Evolutionary conservation across 1,140 invertebrate species (phyloP).

Genomic region (Triops cancriformis): DNA sequence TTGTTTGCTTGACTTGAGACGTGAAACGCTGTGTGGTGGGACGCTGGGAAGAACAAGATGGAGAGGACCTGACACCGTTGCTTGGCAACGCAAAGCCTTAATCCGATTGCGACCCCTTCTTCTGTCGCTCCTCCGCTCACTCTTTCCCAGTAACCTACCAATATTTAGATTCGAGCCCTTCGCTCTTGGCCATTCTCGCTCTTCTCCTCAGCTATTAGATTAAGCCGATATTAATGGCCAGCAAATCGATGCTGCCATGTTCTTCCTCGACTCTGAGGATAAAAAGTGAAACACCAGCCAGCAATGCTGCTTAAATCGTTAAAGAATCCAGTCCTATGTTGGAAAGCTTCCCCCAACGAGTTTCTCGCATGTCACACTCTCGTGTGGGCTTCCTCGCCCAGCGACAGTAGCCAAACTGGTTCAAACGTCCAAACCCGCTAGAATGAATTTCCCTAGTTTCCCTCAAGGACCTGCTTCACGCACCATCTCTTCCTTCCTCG

Average conservation of each 20-base stretch:
- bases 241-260: background rate
- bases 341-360: no score
- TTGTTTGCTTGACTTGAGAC: background rate
- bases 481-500: background rate
- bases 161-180: no score
- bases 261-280: no score
- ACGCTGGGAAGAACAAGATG: background rate
- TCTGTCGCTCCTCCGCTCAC: background rate
- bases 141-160: background rate
- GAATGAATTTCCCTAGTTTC: background rate
- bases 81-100: background rate
- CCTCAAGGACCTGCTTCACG: background rate
- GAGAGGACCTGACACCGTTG: constrained; percentile 8
- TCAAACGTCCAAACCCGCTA: no score
- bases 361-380: no score
- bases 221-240: background rate
- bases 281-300: no score
- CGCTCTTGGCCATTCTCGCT: no score
- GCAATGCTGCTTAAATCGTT: no score
- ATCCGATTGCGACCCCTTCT: constrained; percentile 3
- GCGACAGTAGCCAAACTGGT: no score
- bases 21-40: background rate
- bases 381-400: no score
- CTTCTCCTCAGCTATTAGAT: no score
- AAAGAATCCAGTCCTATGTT: no score